Conservation (phyloP, 2,113 vertebrate species). For the Oriolus oriolus region DNA sequence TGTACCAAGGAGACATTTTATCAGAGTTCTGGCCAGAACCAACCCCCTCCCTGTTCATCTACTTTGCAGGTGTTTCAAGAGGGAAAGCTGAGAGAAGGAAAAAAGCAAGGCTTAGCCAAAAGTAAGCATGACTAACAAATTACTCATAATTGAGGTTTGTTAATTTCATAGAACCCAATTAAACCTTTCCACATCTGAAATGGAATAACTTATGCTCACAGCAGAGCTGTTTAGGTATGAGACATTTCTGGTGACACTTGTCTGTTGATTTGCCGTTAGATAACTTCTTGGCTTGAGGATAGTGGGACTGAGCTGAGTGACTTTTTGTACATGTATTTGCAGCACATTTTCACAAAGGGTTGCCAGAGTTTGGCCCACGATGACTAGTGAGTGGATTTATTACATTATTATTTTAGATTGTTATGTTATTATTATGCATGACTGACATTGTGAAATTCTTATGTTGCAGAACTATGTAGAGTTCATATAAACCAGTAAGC, state of each 20-base stretch:
- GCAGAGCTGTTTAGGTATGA: background rate
- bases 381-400: constrained; percentile 63
- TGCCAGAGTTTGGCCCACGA: constrained; percentile 48
- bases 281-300: constrained; percentile 38
- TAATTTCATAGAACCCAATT: constrained; percentile 57
- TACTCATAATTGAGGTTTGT: constrained; percentile 54
- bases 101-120: constrained; percentile 23
- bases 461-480: constrained; percentile 28
- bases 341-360: constrained; percentile 52
- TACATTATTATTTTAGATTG: constrained; percentile 60
- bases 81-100: constrained; percentile 25
- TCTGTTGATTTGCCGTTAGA: constrained; percentile 54
- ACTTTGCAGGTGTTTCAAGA: constrained; percentile 45
- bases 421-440: constrained; percentile 64
- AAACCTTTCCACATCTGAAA: constrained; percentile 51
- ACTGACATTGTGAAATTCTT: constrained; percentile 51
- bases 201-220: constrained; percentile 56
- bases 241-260: constrained; percentile 47
- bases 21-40: constrained; percentile 10
- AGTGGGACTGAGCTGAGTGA: background rate
- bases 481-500: constrained; percentile 43
- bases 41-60: background rate
- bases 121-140: constrained; percentile 54
- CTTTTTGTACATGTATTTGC: constrained; percentile 44
- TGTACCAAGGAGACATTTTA: constrained; percentile 30